These are phyloP conservation scores for Rhabdornis inornatus DNA, from an alignment of 2,113 vertebrate genomes.

Conservation along the genomic window DNA sequence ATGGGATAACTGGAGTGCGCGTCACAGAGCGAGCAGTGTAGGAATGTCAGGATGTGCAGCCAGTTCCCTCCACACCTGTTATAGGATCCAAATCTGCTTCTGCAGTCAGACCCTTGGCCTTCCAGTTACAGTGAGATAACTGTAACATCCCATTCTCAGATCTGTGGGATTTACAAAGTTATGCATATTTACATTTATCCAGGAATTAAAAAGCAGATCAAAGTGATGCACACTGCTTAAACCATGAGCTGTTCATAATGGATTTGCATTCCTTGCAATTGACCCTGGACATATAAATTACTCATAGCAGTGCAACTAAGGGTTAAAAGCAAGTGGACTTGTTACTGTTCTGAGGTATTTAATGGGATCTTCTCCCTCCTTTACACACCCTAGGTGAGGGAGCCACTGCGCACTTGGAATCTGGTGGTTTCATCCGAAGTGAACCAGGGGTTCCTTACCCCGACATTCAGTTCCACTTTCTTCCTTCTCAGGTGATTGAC, in stretches of 20 bases:
- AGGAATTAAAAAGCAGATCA: background rate
- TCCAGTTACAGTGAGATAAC: background rate
- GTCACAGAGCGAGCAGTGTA: rapidly evolving
- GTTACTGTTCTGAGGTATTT: background rate
- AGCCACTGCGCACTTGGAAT: slow-evolving; percentile 90
- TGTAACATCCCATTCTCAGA: background rate
- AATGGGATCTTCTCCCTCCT: background rate
- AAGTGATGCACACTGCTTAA: background rate
- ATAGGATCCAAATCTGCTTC: background rate
- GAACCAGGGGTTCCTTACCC: slow-evolving; percentile 82
- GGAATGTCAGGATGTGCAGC: background rate
- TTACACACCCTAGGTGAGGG: slow-evolving; percentile 78
- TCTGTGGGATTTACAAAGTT: background rate
- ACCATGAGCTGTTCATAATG: background rate
- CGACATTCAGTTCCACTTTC: slow-evolving; percentile 95
- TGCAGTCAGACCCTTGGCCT: background rate
- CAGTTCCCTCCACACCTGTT: background rate
- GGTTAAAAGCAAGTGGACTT: background rate
- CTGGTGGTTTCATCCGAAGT: slow-evolving; percentile 93
- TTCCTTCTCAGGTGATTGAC: slow-evolving; percentile 95
- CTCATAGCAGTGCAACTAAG: background rate
- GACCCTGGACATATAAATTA: background rate
- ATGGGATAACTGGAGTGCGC: background rate
- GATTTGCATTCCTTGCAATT: background rate
- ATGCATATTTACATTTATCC: background rate